A percentile compares a stretch with the other conserved stretches of the same genome.
phyloP scores from a whole-genome alignment of 2,888 invertebrate species.

The Chaitophorus viminalis region DNA sequence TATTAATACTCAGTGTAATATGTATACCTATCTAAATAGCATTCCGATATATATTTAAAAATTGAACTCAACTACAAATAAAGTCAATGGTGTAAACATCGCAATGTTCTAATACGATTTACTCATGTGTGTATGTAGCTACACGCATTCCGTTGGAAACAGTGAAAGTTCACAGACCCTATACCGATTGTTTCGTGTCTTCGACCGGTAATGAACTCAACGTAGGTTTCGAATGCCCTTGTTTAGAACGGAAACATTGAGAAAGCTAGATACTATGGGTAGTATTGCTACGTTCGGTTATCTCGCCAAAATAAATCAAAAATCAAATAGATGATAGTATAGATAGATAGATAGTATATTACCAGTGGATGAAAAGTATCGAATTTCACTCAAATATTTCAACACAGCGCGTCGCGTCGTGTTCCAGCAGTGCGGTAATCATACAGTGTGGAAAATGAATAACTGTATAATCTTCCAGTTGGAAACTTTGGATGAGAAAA shows the following conservation, averaged over 20 bases:
- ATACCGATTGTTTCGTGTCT: slow-evolving; percentile 56
- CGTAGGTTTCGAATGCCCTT: slow-evolving; percentile 56
- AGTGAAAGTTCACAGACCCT: slow-evolving; percentile 50
- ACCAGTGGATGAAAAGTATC: no score
- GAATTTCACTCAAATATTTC: no score
- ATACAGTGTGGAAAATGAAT: no score
- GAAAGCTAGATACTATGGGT: slow-evolving; percentile 25
- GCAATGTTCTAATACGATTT: background rate
- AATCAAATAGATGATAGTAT: no score
- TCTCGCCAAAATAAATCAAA: slow-evolving; percentile 18
- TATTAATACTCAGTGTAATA: background rate
- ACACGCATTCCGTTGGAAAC: slow-evolving; percentile 18
- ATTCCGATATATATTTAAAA: background rate
- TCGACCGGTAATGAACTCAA: slow-evolving; percentile 57
- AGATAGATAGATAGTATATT: no score
- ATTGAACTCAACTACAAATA: background rate
- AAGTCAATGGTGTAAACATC: background rate
- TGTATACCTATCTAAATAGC: background rate
- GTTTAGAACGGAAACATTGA: slow-evolving; percentile 44
- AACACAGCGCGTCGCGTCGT: no score
- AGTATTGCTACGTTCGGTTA: background rate
- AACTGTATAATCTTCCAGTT: no score
- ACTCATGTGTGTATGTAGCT: background rate
- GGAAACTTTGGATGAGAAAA: no score
- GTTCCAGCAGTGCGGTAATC: no score